Evolutionary conservation across 2,888 invertebrate genomes (phyloP), one percentile per base, ranked within the genome.

Genomic region (Ormyrus nitidulus): DNA sequence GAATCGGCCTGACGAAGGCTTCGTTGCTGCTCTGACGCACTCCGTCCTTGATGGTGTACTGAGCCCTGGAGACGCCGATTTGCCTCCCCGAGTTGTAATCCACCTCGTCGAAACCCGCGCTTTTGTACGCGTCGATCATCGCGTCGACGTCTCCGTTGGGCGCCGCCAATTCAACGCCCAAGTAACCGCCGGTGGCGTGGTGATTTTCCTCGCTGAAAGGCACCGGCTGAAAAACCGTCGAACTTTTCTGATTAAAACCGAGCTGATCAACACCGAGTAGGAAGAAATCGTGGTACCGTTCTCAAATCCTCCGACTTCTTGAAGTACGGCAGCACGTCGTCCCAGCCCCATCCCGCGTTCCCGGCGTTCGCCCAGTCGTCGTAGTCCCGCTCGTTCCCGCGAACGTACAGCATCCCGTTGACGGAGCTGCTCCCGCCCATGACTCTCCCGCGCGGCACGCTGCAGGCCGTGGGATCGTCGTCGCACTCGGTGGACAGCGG

Each of bases 391-490:
- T n/a, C n/a, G 10, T 13, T 9, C 10, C 78, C 66, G 7, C 78
- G 65, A 10, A n/a, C 48, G n/a, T 78, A 72, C 65, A 48, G 34
- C 66, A 78, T 66, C 11, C 58, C 46, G 44, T 78, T 78, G 0
- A 66, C 59, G 9, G 72, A 56, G 44, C 78, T 77, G n/a, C 58
- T 58, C 6, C 71, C 65, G 13, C 71, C 77, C 77, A 77, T 71
- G 49, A 80, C 80, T 61, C 72, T 76, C 11, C 77, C 81, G 7
- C 69, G 66, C 0, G 74, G 69, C 73, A 69, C 74, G 11, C 46
- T 48, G 8, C 62, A 54, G 10, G 62, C 19, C 13, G 44, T 19
- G 2, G 10, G 13, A 7, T 51, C 46, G 34, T 49, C 11, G 49
- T 13, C 19, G 44, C 69, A 58, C 53, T 46, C 19, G n/a, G 61